Percentiles rank a stretch among this genome's conserved stretches.
phyloP scores from a whole-genome alignment of 2,113 vertebrate species.

The Campylomormyrus numenius region DNA sequence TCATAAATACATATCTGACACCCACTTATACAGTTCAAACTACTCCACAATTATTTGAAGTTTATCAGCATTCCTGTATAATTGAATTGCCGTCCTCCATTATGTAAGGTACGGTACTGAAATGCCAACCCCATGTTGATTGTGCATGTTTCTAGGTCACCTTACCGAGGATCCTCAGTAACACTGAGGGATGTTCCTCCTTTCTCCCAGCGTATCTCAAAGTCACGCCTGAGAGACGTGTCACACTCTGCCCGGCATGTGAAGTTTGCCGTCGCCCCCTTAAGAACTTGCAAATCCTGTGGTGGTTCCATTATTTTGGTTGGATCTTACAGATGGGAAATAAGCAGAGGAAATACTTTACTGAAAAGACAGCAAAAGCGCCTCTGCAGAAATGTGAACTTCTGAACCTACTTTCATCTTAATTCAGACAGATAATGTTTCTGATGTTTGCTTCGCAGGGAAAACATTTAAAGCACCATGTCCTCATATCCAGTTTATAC shows the following conservation, averaged over 20 bases:
- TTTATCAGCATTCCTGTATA: background rate
- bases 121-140: background rate
- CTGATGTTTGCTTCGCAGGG: background rate
- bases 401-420: background rate
- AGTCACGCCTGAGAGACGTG: slow-evolving; percentile 67
- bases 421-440: background rate
- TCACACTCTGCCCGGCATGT: slow-evolving; percentile 76
- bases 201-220: slow-evolving; percentile 82
- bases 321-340: slow-evolving; percentile 63
- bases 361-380: background rate
- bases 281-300: slow-evolving; percentile 64
- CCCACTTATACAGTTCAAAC: background rate
- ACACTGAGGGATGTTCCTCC: slow-evolving; percentile 61
- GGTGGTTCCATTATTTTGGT: slow-evolving; percentile 70
- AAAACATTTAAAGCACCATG: background rate
- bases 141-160: background rate
- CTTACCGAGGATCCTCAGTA: slow-evolving; percentile 66
- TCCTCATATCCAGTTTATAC: background rate
- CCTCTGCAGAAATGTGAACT: background rate
- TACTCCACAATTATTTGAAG: background rate
- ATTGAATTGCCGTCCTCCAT: background rate
- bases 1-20: background rate
- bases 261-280: slow-evolving; percentile 65
- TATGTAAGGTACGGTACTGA: slow-evolving; percentile 13
- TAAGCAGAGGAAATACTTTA: background rate